Evolutionary conservation across 2,888 invertebrate genomes (phyloP).

Genomic region (Polia nebulosa): DNA sequence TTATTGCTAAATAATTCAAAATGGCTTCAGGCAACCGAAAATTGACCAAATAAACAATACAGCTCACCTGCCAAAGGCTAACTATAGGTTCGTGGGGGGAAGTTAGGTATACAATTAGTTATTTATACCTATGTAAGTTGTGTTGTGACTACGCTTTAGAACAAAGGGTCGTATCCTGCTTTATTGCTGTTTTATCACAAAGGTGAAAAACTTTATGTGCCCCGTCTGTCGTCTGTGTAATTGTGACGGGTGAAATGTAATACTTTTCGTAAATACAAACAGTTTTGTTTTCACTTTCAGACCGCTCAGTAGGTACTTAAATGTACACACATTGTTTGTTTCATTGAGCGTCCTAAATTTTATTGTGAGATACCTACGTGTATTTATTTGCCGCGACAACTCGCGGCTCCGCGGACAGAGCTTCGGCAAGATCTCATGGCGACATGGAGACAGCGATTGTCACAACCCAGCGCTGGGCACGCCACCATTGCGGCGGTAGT

Average conservation of each 20-base stretch:
- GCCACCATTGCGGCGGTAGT: too few species aligned
- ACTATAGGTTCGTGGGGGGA: not conserved
- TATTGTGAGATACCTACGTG: not conserved
- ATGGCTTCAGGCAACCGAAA: constrained; percentile 62
- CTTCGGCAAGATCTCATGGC: too few species aligned
- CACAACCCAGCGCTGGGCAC: too few species aligned
- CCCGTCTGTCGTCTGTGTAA: constrained; percentile 27
- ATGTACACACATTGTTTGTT: constrained; percentile 4
- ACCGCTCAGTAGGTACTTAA: not conserved
- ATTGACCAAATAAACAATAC: constrained; percentile 72
- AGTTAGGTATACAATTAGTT: constrained; percentile 62
- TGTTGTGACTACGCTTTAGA: constrained; percentile 25
- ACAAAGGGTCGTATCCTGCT: constrained; percentile 47
- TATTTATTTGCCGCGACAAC: not conserved
- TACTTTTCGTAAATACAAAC: constrained; percentile 17
- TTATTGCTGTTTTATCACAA: constrained; percentile 49
- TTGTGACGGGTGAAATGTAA: constrained; percentile 20
- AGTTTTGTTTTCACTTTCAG: constrained; percentile 4
- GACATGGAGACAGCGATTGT: too few species aligned
- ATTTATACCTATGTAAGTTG: constrained; percentile 25
- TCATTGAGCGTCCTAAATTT: not conserved
- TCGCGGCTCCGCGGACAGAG: too few species aligned
- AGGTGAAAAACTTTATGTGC: constrained; percentile 46
- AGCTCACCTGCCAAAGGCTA: constrained; percentile 44
- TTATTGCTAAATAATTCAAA: constrained; percentile 69